Percentiles rank a stretch among this genome's conserved stretches.
These are phyloP conservation scores for Abramis brama DNA, from an alignment of 2,113 vertebrate genomes.

Conservation along the genomic window DNA sequence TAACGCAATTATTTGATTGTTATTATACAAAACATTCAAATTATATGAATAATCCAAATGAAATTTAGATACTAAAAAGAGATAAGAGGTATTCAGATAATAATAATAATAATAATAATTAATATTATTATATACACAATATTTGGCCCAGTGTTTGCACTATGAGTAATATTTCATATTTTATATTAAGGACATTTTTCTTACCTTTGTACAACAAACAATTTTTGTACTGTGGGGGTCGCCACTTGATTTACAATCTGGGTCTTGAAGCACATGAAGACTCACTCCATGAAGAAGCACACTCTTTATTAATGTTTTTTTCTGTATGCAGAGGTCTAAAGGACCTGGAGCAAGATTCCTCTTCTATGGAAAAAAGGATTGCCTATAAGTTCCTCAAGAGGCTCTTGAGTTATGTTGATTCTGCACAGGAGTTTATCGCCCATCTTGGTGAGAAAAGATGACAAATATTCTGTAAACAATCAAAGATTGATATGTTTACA, in stretches of 20 bases:
- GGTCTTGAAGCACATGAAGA: not conserved
- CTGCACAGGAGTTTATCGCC: slow-evolving; percentile 96
- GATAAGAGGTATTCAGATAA: not conserved
- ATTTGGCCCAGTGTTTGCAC: not conserved
- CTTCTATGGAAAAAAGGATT: slow-evolving; percentile 95
- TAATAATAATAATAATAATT: not conserved
- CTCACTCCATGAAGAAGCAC: too few relatives aligned
- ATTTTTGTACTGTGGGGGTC: not conserved
- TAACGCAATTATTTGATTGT: not conserved
- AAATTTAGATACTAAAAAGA: not conserved
- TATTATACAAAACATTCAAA: not conserved
- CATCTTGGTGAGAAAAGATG: slow-evolving; percentile 85
- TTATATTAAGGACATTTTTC: not conserved
- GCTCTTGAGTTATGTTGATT: slow-evolving; percentile 91
- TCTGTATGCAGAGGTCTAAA: slow-evolving; percentile 80
- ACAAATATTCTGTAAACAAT: not conserved
- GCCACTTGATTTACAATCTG: not conserved
- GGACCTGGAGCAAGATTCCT: slow-evolving; percentile 89
- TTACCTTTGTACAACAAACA: not conserved
- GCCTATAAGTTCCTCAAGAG: slow-evolving; percentile 93
- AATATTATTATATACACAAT: not conserved
- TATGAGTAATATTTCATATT: not conserved
- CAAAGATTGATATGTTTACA: not conserved
- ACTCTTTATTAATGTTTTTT: not conserved
- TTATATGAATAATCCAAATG: not conserved